These are phyloP conservation scores for Pheucticus melanocephalus DNA, from an alignment of 2,113 vertebrate genomes.

Conservation along the genomic window DNA sequence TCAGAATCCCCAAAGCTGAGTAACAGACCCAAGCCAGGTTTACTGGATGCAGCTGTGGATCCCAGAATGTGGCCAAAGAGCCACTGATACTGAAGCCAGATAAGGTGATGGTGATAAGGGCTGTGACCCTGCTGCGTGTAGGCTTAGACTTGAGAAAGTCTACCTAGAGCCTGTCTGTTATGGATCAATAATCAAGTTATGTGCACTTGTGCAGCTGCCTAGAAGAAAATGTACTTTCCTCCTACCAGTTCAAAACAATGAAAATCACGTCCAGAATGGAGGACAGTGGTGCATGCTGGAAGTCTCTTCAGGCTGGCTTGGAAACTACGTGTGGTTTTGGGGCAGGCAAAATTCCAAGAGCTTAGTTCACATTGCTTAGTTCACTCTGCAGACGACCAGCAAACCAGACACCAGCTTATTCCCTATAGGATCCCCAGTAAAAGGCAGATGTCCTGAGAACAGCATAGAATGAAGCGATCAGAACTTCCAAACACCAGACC, in stretches of 20 bases:
- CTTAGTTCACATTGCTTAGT: neutral
- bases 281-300: neutral
- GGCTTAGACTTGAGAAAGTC: neutral
- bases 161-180: neutral
- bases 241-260: neutral
- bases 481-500: neutral
- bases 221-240: neutral
- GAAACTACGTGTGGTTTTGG: neutral
- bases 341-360: neutral
- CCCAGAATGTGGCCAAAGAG: neutral
- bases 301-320: neutral
- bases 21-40: neutral
- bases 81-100: neutral
- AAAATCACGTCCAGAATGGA: neutral
- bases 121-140: neutral
- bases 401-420: neutral
- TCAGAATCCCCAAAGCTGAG: neutral
- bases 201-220: neutral
- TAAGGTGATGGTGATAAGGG: neutral
- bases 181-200: neutral
- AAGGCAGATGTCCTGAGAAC: neutral
- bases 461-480: neutral
- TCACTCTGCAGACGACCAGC: neutral
- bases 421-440: neutral
- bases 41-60: neutral